Base-by-base conservation (phyloP, 2,797 vertebrate species). In the Pampus argenteus region DNA sequence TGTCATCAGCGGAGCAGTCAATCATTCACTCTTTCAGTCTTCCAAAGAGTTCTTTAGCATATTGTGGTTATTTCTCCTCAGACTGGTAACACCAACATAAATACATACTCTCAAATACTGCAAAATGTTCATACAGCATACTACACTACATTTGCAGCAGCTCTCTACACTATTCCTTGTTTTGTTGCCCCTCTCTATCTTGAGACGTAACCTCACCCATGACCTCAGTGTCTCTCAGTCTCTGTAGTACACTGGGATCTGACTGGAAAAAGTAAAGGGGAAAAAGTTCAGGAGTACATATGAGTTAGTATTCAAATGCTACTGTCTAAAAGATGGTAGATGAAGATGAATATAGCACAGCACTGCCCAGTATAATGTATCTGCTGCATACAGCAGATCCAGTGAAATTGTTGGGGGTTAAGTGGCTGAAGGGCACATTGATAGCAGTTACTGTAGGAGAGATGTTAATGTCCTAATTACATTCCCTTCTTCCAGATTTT, bases 361-460 rank as follows among this genome's bases (percentile, higher is more conserved):
- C 69, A 26, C 36, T 38, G 31, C 61, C 25, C 20, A 11, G 49
- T 48, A 6, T 76, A 72, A 82, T 60, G 72, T 52, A 67, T 63
- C 57, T 64, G 51, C 48, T 62, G 67, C 26, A 49, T 48, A 20
- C 65, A 76, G 62, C 64, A 54, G 25, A 70, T 72, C 17, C 64
- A 50, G 29, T 38, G 31, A 52, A 64, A 55, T 66, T 44, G 31
- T 34, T 61, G 28, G 57, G 49, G 68, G 71, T 85, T 70, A 81
- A 85, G 50, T 69, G 69, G 71, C 80, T 79, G 49, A 67, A 69
- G 71, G 71, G 74, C 73, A 67, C n/a, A 11, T 22, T 62, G 59
- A 77, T 50, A 71, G 45, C 23, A 45, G 55, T 34, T 58, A 66
- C 45, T 57, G 22, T 62, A 55, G 56, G 66, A 83, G 48, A 11